Evolutionary conservation across 2,113 vertebrate genomes (phyloP), one percentile per base, ranked within the genome.

Genomic region (Ammospiza nelsoni): DNA sequence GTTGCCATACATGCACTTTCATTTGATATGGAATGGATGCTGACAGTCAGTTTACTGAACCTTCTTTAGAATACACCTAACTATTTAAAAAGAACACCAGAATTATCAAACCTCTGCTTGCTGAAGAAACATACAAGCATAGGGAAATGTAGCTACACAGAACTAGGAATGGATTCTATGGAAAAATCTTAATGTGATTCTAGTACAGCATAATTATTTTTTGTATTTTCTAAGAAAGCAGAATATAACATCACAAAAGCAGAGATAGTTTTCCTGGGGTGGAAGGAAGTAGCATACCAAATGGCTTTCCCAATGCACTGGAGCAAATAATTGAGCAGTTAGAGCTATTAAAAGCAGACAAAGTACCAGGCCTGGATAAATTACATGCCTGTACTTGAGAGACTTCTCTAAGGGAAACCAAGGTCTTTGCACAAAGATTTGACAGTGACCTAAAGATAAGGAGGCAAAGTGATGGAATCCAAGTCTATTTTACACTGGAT

Each of bases 291-390:
- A 66, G 55, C 41, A n/a, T 58, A 62, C 35, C 67, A 74, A 95
- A 80, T 77, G 78, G 59, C 59, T 94, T 91, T 94, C 37, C 59
- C 74, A 94, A 9, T 59, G 75, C 84, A 87, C 67, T 85, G 63
- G n/a, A 91, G 81, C 87, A 94, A 89, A 91, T 87, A 91, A 92
- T 46, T 66, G 78, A 75, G 73, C 69, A 95, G 92, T 94, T 84
- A 89, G 49, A 91, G 77, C 62, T 82, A 46, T 85, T 84, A 94
- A 91, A 71, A 92, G 28, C 44, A 55, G 52, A 55, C 29, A n/a
- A 58, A 90, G 28, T 78, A 62, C 43, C 67, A 85, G 74, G 41
- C n/a, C 57, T 90, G 37, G 69, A 84, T 57, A 92, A 92, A 95
- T 92, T 72, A 87, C 52, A 75, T 0, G 3, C 14, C 43, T 74